A percentile compares a stretch with the other conserved stretches of the same genome.
Evolutionary conservation across 1,140 invertebrate species (phyloP).

Genomic region (Rhyacophila brunnea): DNA sequence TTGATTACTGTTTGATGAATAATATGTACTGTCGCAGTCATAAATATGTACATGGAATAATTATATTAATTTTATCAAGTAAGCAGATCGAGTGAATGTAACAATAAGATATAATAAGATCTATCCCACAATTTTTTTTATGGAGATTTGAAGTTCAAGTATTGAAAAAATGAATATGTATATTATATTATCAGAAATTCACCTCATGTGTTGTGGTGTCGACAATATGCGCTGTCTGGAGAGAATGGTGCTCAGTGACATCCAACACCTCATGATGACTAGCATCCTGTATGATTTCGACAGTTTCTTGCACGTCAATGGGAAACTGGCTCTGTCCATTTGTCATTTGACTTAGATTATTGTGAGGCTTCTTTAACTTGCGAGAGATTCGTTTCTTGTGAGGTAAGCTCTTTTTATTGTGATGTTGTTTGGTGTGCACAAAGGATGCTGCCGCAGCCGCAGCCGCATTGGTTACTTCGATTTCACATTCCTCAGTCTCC

Average conservation of each 20-base stretch:
- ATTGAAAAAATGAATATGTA: background rate
- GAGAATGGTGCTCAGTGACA: constrained; percentile 9
- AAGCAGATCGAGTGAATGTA: too few species aligned
- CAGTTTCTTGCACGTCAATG: constrained; percentile 39
- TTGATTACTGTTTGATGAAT: too few species aligned
- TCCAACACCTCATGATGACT: constrained; percentile 15
- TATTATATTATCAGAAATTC: too few species aligned
- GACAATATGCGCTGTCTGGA: constrained; percentile 14
- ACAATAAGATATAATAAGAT: too few species aligned
- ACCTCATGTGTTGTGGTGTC: constrained; percentile 13
- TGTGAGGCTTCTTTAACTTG: constrained; percentile 54
- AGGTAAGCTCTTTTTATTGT: constrained; percentile 61
- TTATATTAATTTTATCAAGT: too few species aligned
- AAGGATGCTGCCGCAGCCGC: constrained; percentile 39
- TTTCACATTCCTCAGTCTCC: constrained; percentile 37
- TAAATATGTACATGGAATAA: too few species aligned
- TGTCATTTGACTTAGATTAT: constrained; percentile 2
- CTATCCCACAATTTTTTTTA: too few species aligned
- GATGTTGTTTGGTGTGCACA: constrained; percentile 42
- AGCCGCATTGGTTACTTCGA: constrained; percentile 38
- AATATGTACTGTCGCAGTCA: too few species aligned
- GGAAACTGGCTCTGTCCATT: constrained; percentile 3
- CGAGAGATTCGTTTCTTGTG: constrained; percentile 67
- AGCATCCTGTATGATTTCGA: constrained; percentile 32
- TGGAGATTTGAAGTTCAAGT: too few species aligned